These are phyloP conservation scores for Symphodus melops DNA, from an alignment of 2,113 vertebrate genomes.

Conservation along the genomic window DNA sequence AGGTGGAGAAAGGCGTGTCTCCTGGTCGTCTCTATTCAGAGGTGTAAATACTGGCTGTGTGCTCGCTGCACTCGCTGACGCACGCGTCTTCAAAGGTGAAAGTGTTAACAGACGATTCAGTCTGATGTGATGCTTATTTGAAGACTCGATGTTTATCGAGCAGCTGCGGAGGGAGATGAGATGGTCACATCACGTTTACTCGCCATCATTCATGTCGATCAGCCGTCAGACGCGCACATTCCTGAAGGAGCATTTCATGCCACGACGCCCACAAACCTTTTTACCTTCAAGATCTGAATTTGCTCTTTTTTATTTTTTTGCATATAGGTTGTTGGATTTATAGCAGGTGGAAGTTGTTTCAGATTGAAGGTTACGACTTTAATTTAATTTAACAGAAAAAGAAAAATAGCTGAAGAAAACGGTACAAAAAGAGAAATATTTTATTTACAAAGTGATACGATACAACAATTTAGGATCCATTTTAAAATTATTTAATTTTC, in stretches of 20 bases:
- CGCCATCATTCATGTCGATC: constrained; percentile 56
- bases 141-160: constrained; percentile 40
- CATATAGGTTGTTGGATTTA: constrained; percentile 2
- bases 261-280: constrained; percentile 4
- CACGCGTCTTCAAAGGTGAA: constrained; percentile 53
- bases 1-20: constrained; percentile 63
- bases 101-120: constrained; percentile 49
- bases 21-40: constrained; percentile 54
- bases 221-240: constrained; percentile 10
- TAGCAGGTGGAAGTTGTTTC: too few species aligned
- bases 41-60: constrained; percentile 63
- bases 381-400: too few species aligned
- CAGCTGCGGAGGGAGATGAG: constrained; percentile 33
- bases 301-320: constrained; percentile 18
- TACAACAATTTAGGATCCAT: too few species aligned
- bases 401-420: too few species aligned
- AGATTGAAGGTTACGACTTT: too few species aligned
- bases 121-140: constrained; percentile 55
- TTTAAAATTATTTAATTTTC: too few species aligned
- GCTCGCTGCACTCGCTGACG: constrained; percentile 46
- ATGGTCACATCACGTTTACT: constrained; percentile 50
- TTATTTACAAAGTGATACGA: too few species aligned
- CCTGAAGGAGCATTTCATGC: constrained; percentile 26
- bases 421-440: too few species aligned
- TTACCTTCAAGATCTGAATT: constrained; percentile 26